A percentile compares a stretch with the other conserved stretches of the same genome.
These are phyloP conservation scores for Drosophila littoralis DNA, from an alignment of 1,140 invertebrate species.

Conservation along the genomic window DNA sequence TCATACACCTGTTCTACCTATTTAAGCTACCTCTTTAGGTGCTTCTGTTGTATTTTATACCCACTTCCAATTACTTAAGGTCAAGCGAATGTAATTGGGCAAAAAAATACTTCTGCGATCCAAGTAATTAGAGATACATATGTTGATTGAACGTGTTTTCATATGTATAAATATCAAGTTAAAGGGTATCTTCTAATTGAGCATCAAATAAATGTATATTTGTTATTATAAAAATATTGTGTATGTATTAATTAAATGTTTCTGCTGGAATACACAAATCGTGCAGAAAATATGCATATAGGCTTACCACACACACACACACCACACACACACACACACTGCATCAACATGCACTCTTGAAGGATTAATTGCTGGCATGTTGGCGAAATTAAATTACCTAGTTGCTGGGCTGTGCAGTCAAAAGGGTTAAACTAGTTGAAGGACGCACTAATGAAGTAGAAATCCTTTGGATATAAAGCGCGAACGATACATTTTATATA, in stretches of 20 bases:
- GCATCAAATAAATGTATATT: background rate
- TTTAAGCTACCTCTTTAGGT: background rate
- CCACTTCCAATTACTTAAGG: no score
- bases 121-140: no score
- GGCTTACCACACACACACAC: background rate
- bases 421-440: conserved; percentile 1
- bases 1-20: conserved; percentile 9
- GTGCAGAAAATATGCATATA: conserved; percentile 49
- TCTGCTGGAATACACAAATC: conserved; percentile 56
- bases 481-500: background rate
- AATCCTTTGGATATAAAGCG: background rate
- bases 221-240: conserved; percentile 8
- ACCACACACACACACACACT: background rate
- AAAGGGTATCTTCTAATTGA: background rate
- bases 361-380: conserved; percentile 68
- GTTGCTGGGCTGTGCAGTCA: conserved; percentile 13
- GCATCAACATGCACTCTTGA: conserved; percentile 51
- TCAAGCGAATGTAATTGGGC: no score
- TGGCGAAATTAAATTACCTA: conserved; percentile 51
- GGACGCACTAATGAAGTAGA: background rate
- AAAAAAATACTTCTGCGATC: no score
- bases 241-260: conserved; percentile 65
- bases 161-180: no score
- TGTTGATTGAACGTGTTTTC: no score
- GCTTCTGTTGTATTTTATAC: no score